Percentiles rank a stretch among this genome's conserved stretches.
Conservation (phyloP, 2,113 vertebrate genomes). For the Sapayoa aenigma region DNA sequence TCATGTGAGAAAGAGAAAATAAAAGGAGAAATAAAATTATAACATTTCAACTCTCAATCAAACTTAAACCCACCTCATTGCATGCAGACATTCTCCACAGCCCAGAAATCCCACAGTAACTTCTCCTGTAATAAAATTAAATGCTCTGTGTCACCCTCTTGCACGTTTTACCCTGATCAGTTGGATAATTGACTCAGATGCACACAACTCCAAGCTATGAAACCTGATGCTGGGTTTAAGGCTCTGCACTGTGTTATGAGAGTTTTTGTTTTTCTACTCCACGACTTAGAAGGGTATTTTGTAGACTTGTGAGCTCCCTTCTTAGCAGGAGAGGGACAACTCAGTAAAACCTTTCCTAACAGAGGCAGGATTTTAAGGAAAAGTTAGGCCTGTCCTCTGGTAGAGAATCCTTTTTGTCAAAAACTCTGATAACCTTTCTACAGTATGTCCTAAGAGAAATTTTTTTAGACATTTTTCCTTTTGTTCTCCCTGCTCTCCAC, state of each 20-base stretch:
- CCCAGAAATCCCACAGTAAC: neutral
- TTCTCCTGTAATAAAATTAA: neutral
- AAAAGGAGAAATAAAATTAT: neutral
- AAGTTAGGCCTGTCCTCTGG: neutral
- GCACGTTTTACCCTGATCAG: neutral
- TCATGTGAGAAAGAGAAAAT: neutral
- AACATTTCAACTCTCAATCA: neutral
- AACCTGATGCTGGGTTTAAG: neutral
- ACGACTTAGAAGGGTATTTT: neutral
- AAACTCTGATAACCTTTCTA: neutral
- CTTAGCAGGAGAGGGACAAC: neutral
- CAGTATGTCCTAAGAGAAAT: neutral
- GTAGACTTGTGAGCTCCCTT: neutral
- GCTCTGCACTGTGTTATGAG: neutral
- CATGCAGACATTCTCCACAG: neutral
- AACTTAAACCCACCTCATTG: neutral
- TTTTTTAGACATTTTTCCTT: neutral
- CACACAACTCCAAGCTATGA: neutral
- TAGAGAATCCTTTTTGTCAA: neutral
- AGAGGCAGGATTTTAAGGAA: neutral
- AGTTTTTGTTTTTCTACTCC: neutral
- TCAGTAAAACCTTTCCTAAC: neutral
- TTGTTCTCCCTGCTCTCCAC: neutral
- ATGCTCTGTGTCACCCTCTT: neutral
- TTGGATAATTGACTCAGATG: neutral